phyloP scores from a whole-genome alignment of 2,797 vertebrate genomes.

The Poeciliopsis infans region DNA sequence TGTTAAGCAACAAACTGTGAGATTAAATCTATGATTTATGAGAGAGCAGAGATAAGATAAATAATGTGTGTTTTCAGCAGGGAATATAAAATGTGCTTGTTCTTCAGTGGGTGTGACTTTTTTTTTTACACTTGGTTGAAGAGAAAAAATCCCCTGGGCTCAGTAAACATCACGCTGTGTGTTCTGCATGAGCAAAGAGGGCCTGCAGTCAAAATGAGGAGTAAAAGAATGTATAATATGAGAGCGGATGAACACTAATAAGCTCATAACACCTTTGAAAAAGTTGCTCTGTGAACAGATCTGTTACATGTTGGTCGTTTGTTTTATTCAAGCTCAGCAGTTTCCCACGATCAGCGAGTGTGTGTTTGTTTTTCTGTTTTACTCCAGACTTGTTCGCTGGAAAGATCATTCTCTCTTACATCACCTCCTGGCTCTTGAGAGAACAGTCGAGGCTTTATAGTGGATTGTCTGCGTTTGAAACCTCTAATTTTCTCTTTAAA shows the following conservation, averaged over 20 bases:
- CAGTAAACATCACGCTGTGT: slow-evolving; percentile 46
- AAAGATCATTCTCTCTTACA: slow-evolving; percentile 24
- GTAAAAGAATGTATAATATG: neutral
- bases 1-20: neutral
- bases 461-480: neutral
- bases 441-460: neutral
- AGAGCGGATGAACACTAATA: neutral
- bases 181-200: slow-evolving; percentile 8
- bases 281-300: slow-evolving; percentile 27
- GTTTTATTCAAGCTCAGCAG: slow-evolving; percentile 45
- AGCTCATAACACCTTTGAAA: slow-evolving; percentile 15
- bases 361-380: slow-evolving; percentile 15
- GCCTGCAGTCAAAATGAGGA: neutral
- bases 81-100: slow-evolving; percentile 44
- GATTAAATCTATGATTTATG: slow-evolving; percentile 21
- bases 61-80: slow-evolving; percentile 25
- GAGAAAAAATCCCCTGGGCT: slow-evolving; percentile 36
- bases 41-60: neutral
- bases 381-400: slow-evolving; percentile 30
- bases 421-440: slow-evolving; percentile 17
- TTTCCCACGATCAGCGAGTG: slow-evolving; percentile 44
- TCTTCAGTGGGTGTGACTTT: slow-evolving; percentile 50
- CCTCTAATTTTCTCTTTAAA: neutral
- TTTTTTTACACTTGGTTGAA: slow-evolving; percentile 30
- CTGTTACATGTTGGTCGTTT: slow-evolving; percentile 55